Conservation (phyloP, 2,113 vertebrate species). For the Eulemur rufifrons region DNA sequence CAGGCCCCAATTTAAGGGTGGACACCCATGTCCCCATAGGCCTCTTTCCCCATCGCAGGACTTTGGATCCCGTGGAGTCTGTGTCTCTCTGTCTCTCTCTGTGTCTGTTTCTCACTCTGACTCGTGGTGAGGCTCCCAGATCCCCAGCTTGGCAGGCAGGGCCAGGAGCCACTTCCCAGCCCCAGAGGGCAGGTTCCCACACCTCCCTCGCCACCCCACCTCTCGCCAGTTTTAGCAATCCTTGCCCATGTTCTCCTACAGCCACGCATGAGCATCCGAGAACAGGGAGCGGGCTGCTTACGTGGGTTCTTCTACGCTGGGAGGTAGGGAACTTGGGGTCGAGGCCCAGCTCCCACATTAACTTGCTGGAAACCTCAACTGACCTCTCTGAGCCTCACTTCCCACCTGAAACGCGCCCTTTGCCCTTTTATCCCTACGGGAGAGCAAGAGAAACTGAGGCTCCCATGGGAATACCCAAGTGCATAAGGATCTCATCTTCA, state of each 20-base stretch:
- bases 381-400: neutral
- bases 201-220: fast-evolving
- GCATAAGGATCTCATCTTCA: too few species aligned
- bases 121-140: neutral
- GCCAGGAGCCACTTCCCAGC: neutral
- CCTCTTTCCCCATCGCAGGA: neutral
- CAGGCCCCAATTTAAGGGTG: neutral
- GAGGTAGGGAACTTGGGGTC: neutral
- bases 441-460: neutral
- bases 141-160: neutral
- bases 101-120: neutral
- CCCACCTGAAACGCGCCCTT: neutral
- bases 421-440: neutral
- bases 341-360: neutral
- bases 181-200: neutral
- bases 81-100: neutral
- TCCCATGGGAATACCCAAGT: neutral
- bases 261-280: neutral
- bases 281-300: too few species aligned
- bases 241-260: neutral
- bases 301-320: neutral
- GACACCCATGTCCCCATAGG: too few species aligned
- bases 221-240: neutral
- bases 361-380: neutral
- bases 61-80: neutral